These are phyloP conservation scores for Dermochelys coriacea DNA, from an alignment of 2,797 vertebrate species.

Conservation along the genomic window DNA sequence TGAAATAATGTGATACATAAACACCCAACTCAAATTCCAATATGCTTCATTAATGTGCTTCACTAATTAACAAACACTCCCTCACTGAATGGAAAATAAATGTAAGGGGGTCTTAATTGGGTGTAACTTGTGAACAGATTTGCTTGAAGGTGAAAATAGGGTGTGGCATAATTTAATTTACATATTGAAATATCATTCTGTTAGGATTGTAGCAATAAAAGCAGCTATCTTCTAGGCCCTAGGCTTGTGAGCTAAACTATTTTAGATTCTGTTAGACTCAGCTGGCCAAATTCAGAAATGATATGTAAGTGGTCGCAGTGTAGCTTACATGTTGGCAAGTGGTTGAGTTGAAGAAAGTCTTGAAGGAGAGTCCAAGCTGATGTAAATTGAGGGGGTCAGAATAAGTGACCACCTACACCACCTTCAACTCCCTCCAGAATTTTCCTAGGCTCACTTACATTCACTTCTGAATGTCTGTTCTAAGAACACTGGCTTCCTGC, in stretches of 20 bases:
- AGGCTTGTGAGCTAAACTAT: background rate
- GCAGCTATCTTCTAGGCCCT: background rate
- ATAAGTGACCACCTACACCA: background rate
- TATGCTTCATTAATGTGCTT: background rate
- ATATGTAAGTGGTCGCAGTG: background rate
- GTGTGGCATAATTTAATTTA: background rate
- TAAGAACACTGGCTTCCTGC: background rate
- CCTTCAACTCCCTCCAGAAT: background rate
- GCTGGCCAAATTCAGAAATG: slow-evolving; percentile 24
- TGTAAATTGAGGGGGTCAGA: background rate
- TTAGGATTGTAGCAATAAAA: no score
- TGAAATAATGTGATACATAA: background rate
- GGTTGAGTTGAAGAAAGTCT: slow-evolving; percentile 1
- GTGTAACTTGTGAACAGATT: background rate
- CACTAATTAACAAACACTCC: accelerated
- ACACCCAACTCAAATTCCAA: background rate
- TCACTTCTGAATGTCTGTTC: slow-evolving; percentile 11
- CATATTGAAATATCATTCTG: background rate
- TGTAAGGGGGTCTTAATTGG: background rate
- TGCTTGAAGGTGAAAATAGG: background rate
- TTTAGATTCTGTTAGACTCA: background rate
- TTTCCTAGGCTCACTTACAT: background rate
- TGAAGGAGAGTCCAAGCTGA: slow-evolving; percentile 15
- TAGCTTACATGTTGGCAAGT: background rate
- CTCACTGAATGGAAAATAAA: accelerated